A percentile compares a stretch with the other conserved stretches of the same genome.
Conservation (phyloP, 2,888 invertebrate species). For the Marronus borbonicus region DNA sequence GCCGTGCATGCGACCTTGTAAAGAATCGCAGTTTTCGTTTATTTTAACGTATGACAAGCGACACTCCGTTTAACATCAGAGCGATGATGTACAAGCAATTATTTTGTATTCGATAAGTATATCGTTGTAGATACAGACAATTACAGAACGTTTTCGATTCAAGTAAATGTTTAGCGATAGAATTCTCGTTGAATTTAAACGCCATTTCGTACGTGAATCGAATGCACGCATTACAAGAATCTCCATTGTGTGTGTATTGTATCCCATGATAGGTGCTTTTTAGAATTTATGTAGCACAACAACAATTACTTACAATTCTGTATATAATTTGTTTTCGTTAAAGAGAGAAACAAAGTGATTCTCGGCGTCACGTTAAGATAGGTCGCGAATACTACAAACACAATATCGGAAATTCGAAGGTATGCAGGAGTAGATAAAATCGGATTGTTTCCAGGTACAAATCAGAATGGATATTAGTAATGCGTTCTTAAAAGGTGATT, state of each 20-base stretch:
- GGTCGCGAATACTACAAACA: no score
- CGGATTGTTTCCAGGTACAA: no score
- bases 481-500: no score
- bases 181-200: slow-evolving; percentile 22
- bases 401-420: no score
- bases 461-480: no score
- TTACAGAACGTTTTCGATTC: neutral
- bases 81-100: neutral
- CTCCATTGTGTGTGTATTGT: neutral
- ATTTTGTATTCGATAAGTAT: slow-evolving; percentile 24
- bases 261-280: neutral
- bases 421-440: no score
- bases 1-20: slow-evolving; percentile 24
- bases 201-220: slow-evolving; percentile 28
- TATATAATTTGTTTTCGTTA: no score
- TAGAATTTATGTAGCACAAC: neutral
- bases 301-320: no score
- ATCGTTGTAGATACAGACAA: neutral
- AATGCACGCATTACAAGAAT: slow-evolving; percentile 8
- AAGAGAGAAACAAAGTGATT: no score
- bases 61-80: neutral
- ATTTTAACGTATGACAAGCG: slow-evolving; percentile 35
- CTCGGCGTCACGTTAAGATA: no score
- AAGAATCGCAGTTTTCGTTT: slow-evolving; percentile 19
- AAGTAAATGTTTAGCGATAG: neutral